phyloP scores from a whole-genome alignment of 2,113 vertebrate species.

The Petaurus breviceps region DNA sequence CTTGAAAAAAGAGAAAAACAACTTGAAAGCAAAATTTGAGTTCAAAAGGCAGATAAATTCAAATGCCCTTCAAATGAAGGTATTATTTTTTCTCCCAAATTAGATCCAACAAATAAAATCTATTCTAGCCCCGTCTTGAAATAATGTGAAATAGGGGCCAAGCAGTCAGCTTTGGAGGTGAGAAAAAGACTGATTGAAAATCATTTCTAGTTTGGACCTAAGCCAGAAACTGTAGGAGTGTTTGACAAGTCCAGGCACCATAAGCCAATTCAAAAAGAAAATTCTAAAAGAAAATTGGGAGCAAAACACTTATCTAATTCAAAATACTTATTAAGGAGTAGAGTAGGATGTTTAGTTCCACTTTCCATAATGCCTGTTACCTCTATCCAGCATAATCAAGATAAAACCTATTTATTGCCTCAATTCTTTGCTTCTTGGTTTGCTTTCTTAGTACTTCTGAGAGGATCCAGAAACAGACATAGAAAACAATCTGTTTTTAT shows the following conservation, averaged over 20 bases:
- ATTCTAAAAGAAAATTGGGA: constrained; percentile 14
- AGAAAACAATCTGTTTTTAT: constrained; percentile 33
- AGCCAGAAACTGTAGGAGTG: neutral
- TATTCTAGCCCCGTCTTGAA: constrained; percentile 16
- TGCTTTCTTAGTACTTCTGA: neutral
- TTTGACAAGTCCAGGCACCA: constrained; percentile 12
- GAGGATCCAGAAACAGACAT: neutral
- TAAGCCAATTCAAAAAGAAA: constrained; percentile 20
- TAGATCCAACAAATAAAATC: constrained; percentile 18
- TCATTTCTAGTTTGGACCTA: constrained; percentile 25
- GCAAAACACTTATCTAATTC: constrained; percentile 31
- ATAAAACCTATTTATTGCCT: neutral
- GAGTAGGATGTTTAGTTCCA: neutral
- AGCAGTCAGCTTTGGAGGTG: constrained; percentile 16
- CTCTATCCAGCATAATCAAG: neutral
- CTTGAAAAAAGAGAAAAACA: neutral
- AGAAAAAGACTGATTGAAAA: constrained; percentile 34
- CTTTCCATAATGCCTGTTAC: neutral
- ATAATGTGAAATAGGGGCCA: neutral
- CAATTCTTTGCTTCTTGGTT: neutral
- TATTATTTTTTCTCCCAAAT: neutral
- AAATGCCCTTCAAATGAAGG: constrained; percentile 26
- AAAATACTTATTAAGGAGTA: neutral
- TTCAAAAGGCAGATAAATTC: constrained; percentile 9
- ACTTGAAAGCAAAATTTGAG: constrained; percentile 19